Conservation (phyloP, 2,113 vertebrate genomes). For the Antechinus flavipes region DNA sequence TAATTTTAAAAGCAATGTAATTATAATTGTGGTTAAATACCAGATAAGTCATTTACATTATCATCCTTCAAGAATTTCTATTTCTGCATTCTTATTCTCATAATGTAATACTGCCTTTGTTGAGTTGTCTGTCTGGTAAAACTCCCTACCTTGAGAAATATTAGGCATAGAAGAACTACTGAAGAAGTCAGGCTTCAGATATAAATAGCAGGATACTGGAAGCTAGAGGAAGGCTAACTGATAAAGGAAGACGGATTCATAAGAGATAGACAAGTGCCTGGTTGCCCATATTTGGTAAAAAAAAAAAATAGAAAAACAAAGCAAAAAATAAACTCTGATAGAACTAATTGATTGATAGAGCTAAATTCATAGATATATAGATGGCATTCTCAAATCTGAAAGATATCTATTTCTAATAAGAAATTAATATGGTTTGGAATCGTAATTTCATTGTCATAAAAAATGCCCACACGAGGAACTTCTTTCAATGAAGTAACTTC, state of each 20-base stretch:
- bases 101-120: background rate
- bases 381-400: background rate
- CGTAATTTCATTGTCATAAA: background rate
- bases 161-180: background rate
- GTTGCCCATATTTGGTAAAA: background rate
- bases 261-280: background rate
- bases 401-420: background rate
- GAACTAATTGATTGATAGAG: background rate
- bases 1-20: background rate
- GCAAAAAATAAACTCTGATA: background rate
- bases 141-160: background rate
- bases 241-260: background rate
- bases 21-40: background rate
- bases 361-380: background rate
- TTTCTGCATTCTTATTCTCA: constrained; percentile 1
- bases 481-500: background rate
- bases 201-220: background rate
- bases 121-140: background rate
- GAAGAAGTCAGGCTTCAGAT: background rate
- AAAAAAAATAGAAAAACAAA: background rate
- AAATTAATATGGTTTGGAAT: background rate
- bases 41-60: background rate
- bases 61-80: background rate
- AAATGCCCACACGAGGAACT: background rate
- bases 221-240: background rate